Conservation (phyloP, 2,888 invertebrate genomes). For the Coelogynopora nodosa region DNA sequence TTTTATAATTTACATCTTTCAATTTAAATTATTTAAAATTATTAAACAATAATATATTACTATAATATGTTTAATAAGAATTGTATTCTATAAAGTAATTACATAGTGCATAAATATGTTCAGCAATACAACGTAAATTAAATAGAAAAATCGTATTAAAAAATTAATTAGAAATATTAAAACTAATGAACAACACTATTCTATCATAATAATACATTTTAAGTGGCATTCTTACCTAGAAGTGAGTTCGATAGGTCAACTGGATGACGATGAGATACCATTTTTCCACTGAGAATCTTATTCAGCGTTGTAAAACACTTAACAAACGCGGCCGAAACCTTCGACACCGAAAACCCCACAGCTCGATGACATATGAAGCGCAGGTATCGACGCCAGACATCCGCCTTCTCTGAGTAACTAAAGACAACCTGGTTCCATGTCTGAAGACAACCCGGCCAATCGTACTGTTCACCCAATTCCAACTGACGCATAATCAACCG, state of each 20-base stretch:
- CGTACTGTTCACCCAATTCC: neutral
- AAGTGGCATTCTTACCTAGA: constrained; percentile 37
- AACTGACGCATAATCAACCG: neutral
- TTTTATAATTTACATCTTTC: too few species aligned
- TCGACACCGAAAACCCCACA: neutral
- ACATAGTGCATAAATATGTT: too few species aligned
- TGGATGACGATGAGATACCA: neutral
- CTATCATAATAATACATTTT: too few species aligned
- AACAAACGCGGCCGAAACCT: neutral
- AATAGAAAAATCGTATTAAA: neutral
- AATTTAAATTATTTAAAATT: too few species aligned
- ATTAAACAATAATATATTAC: too few species aligned
- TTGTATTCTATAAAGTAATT: too few species aligned
- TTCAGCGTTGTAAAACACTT: neutral
- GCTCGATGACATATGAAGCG: neutral
- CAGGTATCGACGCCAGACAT: neutral
- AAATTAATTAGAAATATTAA: neutral
- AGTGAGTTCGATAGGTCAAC: neutral
- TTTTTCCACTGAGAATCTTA: neutral
- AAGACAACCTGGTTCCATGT: neutral
- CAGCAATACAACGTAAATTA: too few species aligned
- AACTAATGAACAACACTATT: neutral
- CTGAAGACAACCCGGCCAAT: neutral
- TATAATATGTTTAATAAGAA: too few species aligned
- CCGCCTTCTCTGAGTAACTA: neutral